Evolutionary conservation across 2,797 vertebrate species (phyloP).

Genomic region (Phoebastria nigripes): DNA sequence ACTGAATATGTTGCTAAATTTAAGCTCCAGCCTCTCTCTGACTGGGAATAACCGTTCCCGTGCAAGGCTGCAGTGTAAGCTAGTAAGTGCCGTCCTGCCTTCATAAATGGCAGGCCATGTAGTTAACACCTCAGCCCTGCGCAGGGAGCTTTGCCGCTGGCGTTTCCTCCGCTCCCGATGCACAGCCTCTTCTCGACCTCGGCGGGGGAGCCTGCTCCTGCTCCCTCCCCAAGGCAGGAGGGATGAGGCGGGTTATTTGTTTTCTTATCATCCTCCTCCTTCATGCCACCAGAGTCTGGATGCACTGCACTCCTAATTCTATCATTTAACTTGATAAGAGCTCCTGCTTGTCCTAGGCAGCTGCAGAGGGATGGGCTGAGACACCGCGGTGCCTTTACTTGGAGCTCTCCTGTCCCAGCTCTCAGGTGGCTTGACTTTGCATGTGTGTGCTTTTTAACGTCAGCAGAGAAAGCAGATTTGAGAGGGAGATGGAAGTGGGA

Average conservation of each 20-base stretch:
- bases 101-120: not conserved
- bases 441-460: not conserved
- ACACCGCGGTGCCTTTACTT: rapidly evolving
- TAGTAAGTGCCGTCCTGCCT: not conserved
- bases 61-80: not conserved
- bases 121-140: not conserved
- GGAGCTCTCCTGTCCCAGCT: not conserved
- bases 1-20: not conserved
- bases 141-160: not conserved
- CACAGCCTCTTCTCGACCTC: not conserved
- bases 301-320: not conserved
- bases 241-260: rapidly evolving
- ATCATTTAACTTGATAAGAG: not conserved
- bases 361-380: not conserved
- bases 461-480: not conserved
- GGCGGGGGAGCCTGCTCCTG: not conserved
- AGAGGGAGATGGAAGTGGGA: not conserved
- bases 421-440: not conserved
- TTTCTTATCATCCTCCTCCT: not conserved
- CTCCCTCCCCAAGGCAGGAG: not conserved
- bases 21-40: not conserved
- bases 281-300: not conserved
- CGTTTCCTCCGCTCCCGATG: rapidly evolving
- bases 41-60: not conserved
- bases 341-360: not conserved